These are phyloP conservation scores for Sebastes hubbsi DNA, from an alignment of 2,797 vertebrate genomes.

Conservation along the genomic window DNA sequence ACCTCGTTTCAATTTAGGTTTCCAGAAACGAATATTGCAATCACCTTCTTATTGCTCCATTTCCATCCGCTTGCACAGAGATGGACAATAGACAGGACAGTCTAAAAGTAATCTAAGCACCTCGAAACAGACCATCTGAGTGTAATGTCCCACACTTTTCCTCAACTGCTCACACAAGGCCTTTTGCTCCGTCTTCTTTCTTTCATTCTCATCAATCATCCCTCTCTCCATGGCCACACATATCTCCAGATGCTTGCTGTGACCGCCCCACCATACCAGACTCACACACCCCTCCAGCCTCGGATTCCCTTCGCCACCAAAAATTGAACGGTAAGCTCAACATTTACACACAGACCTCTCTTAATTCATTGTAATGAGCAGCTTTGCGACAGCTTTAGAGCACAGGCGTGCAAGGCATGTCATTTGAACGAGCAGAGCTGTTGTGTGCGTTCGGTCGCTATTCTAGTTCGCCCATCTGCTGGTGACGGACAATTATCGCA, in stretches of 20 bases:
- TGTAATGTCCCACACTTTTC: constrained; percentile 26
- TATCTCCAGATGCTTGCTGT: constrained; percentile 74
- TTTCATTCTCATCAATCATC: constrained; percentile 56
- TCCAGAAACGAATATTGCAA: constrained; percentile 66
- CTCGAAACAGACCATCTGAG: constrained; percentile 54
- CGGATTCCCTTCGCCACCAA: constrained; percentile 70
- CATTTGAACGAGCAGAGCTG: constrained; percentile 72
- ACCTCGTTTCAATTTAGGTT: constrained; percentile 69
- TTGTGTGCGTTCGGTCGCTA: constrained; percentile 59
- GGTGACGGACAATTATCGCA: constrained; percentile 64
- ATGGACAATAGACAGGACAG: constrained; percentile 50
- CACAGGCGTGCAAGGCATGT: constrained; percentile 75
- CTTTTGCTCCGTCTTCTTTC: constrained; percentile 20
- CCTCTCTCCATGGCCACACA: constrained; percentile 53
- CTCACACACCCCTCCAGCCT: constrained; percentile 67
- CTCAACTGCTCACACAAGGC: constrained; percentile 18
- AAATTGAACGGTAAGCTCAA: constrained; percentile 78
- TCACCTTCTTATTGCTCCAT: constrained; percentile 65
- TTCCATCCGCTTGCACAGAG: constrained; percentile 47
- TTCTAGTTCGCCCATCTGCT: constrained; percentile 66
- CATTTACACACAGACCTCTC: constrained; percentile 74
- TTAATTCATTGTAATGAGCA: constrained; percentile 83
- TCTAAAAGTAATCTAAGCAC: constrained; percentile 51
- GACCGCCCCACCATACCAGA: constrained; percentile 68
- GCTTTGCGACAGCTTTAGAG: constrained; percentile 80